Percentiles rank a stretch among this genome's conserved stretches.
Conservation (phyloP, 2,113 vertebrate genomes). For the Arenaria interpres region DNA sequence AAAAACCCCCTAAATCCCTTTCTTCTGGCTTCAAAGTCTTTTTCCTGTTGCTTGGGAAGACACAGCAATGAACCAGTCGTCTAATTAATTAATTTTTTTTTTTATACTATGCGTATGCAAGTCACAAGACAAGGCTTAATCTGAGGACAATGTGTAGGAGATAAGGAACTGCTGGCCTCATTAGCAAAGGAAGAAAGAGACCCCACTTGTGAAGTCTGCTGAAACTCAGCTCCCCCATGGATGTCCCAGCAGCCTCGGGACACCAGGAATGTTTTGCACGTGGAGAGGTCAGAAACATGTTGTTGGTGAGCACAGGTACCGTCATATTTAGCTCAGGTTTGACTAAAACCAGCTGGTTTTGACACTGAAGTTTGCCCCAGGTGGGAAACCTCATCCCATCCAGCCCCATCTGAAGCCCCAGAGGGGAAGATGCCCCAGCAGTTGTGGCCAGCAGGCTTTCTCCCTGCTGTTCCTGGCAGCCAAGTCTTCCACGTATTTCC, state of each 20-base stretch:
- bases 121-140: background rate
- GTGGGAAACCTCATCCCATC: background rate
- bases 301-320: background rate
- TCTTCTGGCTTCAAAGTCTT: background rate
- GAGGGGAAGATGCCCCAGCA: background rate
- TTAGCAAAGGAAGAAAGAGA: background rate
- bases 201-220: background rate
- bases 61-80: background rate
- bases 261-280: background rate
- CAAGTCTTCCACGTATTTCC: background rate
- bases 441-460: rapidly evolving
- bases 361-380: background rate
- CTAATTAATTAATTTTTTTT: background rate
- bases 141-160: background rate
- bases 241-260: background rate
- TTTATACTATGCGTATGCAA: background rate
- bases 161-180: background rate
- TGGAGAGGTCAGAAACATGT: rapidly evolving
- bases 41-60: background rate
- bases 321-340: background rate
- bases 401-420: background rate
- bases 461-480: background rate
- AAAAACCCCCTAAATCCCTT: background rate
- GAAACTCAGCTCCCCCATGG: background rate
- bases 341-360: background rate